Evolutionary conservation across 2,797 vertebrate species (phyloP).

Genomic region (Tinamus major): DNA sequence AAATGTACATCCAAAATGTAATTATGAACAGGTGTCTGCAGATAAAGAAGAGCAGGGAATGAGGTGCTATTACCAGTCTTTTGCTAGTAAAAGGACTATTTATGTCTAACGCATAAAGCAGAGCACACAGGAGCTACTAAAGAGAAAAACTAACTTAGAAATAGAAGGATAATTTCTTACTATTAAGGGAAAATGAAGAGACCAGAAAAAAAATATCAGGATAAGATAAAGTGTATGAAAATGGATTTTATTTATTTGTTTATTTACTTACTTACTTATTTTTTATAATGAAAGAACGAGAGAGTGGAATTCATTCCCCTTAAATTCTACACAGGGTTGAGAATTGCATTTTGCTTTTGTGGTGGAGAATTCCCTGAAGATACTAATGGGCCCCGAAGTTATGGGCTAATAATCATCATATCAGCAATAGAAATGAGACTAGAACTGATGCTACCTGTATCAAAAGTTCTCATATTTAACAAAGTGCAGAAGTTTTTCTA

Average conservation of each 20-base stretch:
- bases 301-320: background rate
- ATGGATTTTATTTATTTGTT: background rate
- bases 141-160: background rate
- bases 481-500: background rate
- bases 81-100: background rate
- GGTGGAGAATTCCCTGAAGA: background rate
- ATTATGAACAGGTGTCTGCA: background rate
- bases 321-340: background rate
- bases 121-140: background rate
- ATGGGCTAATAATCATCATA: background rate
- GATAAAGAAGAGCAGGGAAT: background rate
- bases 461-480: background rate
- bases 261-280: background rate
- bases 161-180: background rate
- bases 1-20: background rate
- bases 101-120: background rate
- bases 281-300: background rate
- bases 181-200: background rate
- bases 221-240: background rate
- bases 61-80: background rate
- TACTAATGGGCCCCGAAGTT: background rate
- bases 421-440: background rate
- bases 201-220: background rate
- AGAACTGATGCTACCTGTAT: background rate
- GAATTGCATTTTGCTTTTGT: background rate